phyloP scores from a whole-genome alignment of 2,113 vertebrate genomes.

The Ochotona princeps region DNA sequence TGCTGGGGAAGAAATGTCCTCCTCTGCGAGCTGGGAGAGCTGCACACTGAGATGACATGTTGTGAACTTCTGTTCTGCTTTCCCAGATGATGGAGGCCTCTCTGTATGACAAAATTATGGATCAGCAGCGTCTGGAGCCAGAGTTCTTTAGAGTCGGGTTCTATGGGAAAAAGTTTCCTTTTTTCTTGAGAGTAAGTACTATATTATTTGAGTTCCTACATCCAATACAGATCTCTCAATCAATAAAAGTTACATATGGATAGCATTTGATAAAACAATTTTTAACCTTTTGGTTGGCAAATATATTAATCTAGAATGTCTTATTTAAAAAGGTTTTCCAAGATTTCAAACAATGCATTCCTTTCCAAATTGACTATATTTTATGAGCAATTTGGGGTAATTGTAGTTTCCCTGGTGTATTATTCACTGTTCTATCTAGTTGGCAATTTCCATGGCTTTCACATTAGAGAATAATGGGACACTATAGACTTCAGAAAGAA shows the following conservation, averaged over 20 bases:
- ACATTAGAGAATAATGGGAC: not conserved
- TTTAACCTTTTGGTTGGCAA: not conserved
- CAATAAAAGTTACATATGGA: not conserved
- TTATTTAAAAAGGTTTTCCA: slow-evolving; percentile 16
- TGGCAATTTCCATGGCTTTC: not conserved
- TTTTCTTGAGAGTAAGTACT: slow-evolving; percentile 96
- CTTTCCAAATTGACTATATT: not conserved
- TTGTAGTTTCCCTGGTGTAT: not conserved
- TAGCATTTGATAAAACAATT: not conserved
- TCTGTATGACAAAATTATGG: slow-evolving; percentile 99
- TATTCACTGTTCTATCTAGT: not conserved
- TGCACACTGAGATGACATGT: slow-evolving; percentile 6
- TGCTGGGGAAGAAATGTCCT: not conserved
- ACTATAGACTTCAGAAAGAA: not conserved
- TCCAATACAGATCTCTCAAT: not conserved
- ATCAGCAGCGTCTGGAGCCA: slow-evolving; percentile 97
- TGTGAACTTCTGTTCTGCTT: slow-evolving; percentile 46
- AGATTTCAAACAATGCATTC: not conserved
- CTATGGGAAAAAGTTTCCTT: slow-evolving; percentile 99
- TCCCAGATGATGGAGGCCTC: slow-evolving; percentile 97
- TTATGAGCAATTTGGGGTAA: not conserved
- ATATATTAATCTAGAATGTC: not conserved
- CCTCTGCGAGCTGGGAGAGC: not conserved
- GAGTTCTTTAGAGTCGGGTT: slow-evolving; percentile 99
- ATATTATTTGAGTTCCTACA: not conserved